These are phyloP conservation scores for Hylomyscus alleni DNA, from an alignment of 2,797 vertebrate genomes.

Conservation along the genomic window DNA sequence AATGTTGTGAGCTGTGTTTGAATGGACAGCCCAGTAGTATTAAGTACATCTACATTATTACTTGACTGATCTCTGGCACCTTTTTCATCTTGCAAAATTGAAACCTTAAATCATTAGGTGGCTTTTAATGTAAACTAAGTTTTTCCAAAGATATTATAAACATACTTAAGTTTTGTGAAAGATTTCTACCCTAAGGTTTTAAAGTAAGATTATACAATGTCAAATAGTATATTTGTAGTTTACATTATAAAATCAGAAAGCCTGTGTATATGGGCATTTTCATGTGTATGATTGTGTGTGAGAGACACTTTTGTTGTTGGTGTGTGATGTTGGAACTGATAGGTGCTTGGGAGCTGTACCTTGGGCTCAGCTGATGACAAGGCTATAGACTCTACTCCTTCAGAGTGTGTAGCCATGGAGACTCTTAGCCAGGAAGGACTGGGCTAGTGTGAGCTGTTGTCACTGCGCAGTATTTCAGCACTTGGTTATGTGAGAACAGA, in stretches of 20 bases:
- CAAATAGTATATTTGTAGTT: neutral
- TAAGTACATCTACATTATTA: neutral
- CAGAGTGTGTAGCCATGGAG: neutral
- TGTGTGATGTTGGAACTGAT: neutral
- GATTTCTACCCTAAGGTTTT: neutral
- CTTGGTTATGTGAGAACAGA: neutral
- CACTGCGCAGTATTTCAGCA: neutral
- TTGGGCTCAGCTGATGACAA: neutral
- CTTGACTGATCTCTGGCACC: neutral
- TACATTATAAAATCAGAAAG: neutral
- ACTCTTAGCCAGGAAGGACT: neutral
- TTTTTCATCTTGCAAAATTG: neutral
- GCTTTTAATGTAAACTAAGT: neutral
- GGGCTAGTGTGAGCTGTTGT: neutral
- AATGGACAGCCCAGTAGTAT: neutral
- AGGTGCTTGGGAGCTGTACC: neutral
- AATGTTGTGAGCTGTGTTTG: neutral
- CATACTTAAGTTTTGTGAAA: neutral
- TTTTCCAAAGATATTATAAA: neutral
- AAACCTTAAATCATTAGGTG: neutral
- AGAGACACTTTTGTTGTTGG: neutral
- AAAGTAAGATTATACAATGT: constrained; percentile 1
- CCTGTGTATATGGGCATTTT: neutral
- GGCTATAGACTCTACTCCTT: neutral
- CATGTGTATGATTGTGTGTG: neutral